Evolutionary conservation across 2,888 invertebrate species (phyloP).

Genomic region (Chaitophorus viminalis): DNA sequence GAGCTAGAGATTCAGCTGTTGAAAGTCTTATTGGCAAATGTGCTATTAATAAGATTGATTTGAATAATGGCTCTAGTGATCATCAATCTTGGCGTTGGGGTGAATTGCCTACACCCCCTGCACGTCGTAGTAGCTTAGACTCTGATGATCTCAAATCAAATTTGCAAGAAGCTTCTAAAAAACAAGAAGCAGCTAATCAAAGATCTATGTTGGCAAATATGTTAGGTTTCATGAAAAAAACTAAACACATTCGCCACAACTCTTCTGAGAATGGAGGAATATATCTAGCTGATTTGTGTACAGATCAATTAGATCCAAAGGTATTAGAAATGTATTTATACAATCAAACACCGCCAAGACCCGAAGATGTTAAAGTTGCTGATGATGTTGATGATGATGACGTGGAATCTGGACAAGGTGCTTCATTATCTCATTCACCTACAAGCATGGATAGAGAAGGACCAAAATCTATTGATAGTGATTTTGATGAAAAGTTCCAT

Average conservation of each 20-base stretch:
- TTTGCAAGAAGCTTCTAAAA: constrained; percentile 61
- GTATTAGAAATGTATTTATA: constrained; percentile 84
- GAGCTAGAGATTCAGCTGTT: constrained; percentile 66
- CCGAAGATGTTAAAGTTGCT: constrained; percentile 45
- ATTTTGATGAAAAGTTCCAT: constrained; percentile 76
- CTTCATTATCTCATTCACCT: constrained; percentile 93
- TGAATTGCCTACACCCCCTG: constrained; percentile 77
- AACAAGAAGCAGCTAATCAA: constrained; percentile 66
- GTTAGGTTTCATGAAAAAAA: constrained; percentile 91
- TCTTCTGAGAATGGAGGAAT: constrained; percentile 79
- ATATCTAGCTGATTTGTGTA: constrained; percentile 91
- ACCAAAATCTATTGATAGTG: constrained; percentile 69
- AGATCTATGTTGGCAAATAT: constrained; percentile 87
- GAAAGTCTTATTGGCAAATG: constrained; percentile 60
- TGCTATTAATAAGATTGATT: constrained; percentile 40
- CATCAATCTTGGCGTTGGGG: constrained; percentile 86
- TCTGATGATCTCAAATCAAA: constrained; percentile 66
- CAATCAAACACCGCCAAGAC: constrained; percentile 48
- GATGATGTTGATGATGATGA: constrained; percentile 77
- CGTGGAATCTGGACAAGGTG: constrained; percentile 95
- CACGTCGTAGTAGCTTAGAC: constrained; percentile 51
- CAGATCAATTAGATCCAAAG: constrained; percentile 92
- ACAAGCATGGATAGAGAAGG: constrained; percentile 74
- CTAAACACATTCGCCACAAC: constrained; percentile 73
- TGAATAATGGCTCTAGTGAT: constrained; percentile 43